A percentile compares a stretch with the other conserved stretches of the same genome.
Evolutionary conservation across 2,888 invertebrate genomes (phyloP).

Genomic region (Drosophila tripunctata): DNA sequence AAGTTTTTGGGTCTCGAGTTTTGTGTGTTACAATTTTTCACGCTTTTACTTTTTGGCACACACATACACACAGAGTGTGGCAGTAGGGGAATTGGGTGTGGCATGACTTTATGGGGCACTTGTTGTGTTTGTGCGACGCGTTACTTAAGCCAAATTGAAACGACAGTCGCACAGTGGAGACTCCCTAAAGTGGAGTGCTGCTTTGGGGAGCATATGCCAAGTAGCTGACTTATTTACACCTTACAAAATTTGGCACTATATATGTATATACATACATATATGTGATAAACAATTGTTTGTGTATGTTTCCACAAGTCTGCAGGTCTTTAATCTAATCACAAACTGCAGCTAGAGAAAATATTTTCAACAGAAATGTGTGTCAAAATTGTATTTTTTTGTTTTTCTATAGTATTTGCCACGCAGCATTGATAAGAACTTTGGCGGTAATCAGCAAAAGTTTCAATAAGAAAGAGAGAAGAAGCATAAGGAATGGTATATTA

Average conservation of each 20-base stretch:
- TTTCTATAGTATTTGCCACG: constrained; percentile 11
- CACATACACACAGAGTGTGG: not conserved
- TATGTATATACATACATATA: too few species aligned
- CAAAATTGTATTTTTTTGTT: constrained; percentile 32
- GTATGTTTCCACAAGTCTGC: not conserved
- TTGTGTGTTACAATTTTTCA: constrained; percentile 53
- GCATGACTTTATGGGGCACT: constrained; percentile 78
- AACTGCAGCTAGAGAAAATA: constrained; percentile 40
- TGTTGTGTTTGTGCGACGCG: constrained; percentile 77
- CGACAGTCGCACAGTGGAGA: constrained; percentile 56
- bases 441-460: constrained; percentile 15
- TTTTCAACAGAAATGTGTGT: constrained; percentile 45
- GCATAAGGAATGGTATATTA: not conserved
- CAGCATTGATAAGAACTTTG: constrained; percentile 23
- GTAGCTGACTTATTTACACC: constrained; percentile 14
- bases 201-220: not conserved
- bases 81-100: not conserved
- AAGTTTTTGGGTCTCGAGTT: constrained; percentile 20
- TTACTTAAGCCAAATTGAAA: constrained; percentile 77
- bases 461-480: not conserved
- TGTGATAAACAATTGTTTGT: not conserved
- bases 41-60: constrained; percentile 44
- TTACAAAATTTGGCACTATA: constrained; percentile 4
- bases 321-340: constrained; percentile 44
- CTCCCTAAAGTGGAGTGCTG: not conserved